Evolutionary conservation across 2,113 vertebrate species (phyloP), one percentile per base, ranked within the genome.

Genomic region (Eulemur macaco): DNA sequence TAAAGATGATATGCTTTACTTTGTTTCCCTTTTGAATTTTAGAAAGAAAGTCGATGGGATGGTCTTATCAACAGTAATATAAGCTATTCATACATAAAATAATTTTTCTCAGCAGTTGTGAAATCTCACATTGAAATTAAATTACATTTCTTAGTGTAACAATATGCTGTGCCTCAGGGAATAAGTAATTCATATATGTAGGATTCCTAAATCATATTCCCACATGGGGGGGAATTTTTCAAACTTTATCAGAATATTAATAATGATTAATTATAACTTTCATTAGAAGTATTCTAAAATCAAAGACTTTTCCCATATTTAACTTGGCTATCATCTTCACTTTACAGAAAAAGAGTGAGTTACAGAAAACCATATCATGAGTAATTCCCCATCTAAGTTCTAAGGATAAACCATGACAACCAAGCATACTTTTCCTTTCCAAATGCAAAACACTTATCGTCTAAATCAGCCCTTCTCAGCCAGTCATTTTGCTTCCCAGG

Each of bases 81-180:
- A 73, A 81, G 11, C 29, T 27, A 47, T 45, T 93, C 10, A 42
- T 12, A 23, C 8, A 18, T 60, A 66, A 86, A 94, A 56, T 87
- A 45, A 7, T 52, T 60, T 60, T 66, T 96, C 74, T 86, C 31
- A 45, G 12, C 18, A 76, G 25, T 74, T 81, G 39, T n/a, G 39
- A 64, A 56, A 66, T 86, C 68, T 86, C 39, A 68, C 66, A 68
- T 94, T 86, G 68, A 95, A 93, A 45, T 86, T 60, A 50, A n/a
- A 74, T 76, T 89, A 23, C 73, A 13, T 25, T 86, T 12, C 15
- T 21, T 73, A 25, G 0, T 58, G 20, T 73, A 37, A 66, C 27
- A 66, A n/a, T 8, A 45, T 25, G 39, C 11, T 63, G 23, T 82
- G 60, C 31, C 63, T 82, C 37, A 34, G 17, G 18, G 54, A 50